Percentiles rank a stretch among this genome's conserved stretches.
These are phyloP conservation scores for Orientallactaga bullata DNA, from an alignment of 2,113 vertebrate species.

Conservation along the genomic window DNA sequence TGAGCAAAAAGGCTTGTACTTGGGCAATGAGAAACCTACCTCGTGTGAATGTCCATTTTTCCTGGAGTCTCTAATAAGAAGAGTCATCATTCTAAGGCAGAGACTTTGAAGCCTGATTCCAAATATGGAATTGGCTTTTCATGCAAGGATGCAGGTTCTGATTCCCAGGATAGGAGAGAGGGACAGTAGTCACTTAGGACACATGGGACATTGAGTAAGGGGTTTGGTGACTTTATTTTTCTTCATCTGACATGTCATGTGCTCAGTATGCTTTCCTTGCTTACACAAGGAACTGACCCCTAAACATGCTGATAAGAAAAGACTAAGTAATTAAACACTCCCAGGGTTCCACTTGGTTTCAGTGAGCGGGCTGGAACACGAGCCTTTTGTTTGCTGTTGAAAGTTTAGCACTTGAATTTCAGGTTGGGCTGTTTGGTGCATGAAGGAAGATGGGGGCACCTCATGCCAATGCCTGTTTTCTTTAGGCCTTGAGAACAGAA, in stretches of 20 bases:
- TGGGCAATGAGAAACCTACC: neutral
- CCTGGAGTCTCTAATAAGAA: neutral
- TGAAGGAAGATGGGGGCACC: constrained; percentile 74
- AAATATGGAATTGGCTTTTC: neutral
- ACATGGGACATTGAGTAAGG: no score
- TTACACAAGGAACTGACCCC: constrained; percentile 74
- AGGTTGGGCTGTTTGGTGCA: constrained; percentile 71
- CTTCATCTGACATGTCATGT: neutral
- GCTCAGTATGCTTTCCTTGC: constrained; percentile 60
- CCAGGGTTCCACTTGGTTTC: constrained; percentile 72
- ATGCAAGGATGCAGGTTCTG: neutral
- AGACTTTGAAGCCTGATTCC: neutral
- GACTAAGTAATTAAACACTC: constrained; percentile 64
- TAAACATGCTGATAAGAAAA: constrained; percentile 66
- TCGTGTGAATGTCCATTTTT: fast-evolving
- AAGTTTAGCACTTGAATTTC: constrained; percentile 83
- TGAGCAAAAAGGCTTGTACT: neutral
- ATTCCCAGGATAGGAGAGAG: neutral
- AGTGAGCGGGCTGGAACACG: constrained; percentile 68
- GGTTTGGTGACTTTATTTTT: constrained; percentile 17
- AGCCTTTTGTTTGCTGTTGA: constrained; percentile 78
- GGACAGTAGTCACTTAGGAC: neutral
- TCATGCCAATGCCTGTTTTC: constrained; percentile 78
- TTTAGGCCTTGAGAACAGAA: constrained; percentile 71
- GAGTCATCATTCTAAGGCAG: neutral